Evolutionary conservation across 1,140 invertebrate species (phyloP), one percentile per base, ranked within the genome.

Genomic region (Condylostylus longicornis): DNA sequence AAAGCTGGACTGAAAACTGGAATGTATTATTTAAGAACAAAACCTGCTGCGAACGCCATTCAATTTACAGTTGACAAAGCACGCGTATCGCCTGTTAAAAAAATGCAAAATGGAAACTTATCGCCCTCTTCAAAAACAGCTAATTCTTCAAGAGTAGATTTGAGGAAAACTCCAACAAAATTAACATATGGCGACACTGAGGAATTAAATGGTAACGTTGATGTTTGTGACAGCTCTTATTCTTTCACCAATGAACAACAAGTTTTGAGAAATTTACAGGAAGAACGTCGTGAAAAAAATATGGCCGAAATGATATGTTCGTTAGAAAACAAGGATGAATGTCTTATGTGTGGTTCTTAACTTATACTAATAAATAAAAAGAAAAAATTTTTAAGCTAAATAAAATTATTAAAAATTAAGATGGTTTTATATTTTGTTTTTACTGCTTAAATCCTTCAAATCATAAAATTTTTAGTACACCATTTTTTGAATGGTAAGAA

Each of bases 1-100:
- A 83, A 88, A 69, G 70, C 79, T 60, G 90, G 95, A 6, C 68
- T 98, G 10, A 99, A 98, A 66, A 98, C 95, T 19, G 95, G 95
- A 23, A 98, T 98, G 91, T 98, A 98, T 62, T 98, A 98, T 61
- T 67, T 99, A 39, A 70, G 95, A 19, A 98, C 90, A 0, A 97
- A 95, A 51, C 88, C 95, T 7, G 93, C 94, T 5, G 91, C 85
- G 2, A 81, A 90, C 56, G 87, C 94, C 6, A 89, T 98, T 49
- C 89, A 98, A 58, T 98, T 98, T 58, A 98, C 95, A 10, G 89
- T 98, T 1, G 90, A 98, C 59, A 97, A 97, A 55, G 70, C 71
- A 1, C 86, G 81, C 58, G 17, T 38, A 34, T 32, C 14, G 30
- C n/a, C 14, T 18, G 12, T 15, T 7, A 15, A 14, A 4, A 32